Base-by-base conservation (phyloP, 2,113 vertebrate genomes). In the Antechinus stuartii region DNA sequence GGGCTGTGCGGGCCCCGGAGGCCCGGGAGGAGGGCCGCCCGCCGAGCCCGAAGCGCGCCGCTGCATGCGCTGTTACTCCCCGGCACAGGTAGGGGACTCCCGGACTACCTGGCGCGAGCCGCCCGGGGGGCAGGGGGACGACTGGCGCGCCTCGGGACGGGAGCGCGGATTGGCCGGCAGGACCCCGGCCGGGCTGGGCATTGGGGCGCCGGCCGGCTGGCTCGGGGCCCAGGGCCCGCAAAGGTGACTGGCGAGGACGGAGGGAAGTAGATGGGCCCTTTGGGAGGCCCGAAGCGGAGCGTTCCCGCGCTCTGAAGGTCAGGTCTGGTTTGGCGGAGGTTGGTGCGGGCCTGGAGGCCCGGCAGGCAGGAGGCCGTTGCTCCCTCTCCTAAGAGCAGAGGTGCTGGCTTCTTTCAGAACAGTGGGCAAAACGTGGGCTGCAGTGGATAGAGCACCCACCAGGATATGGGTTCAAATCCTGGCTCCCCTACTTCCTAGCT, bases 21-120 rank as follows among this genome's bases (percentile, higher is more conserved):
- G 90, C 92, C 98, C 95, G 47, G 91, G 98, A 6, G 91, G 98
- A 96, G 90, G 93, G 0, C 98, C 98, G 95, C 50, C 95, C 52
- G 97, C 98, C 91, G 98, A 98, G 96, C 97, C 96, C 84, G 98
- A 98, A 96, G 98, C 98, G 94, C 98, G 47, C 42, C 98, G 97
- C 52, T 99, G 99, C 97, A 98, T 98, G 97, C 98, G 98, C 91
- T 98, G 99, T 96, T 99, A 99, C 98, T 99, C 99, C 90, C 99
- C 99, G 92, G 99, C 99, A 96, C 99, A 99, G 99, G 99, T 99
- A 96, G 97, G 98, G 49, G 89, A 6, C 24, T 11, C 46, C 27
- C 24, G 1, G 27, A 47, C 7, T 19, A 10, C 5, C 19, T 12
- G 89, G 46, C 0, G 61, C 23, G 22, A 25, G 22, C 47, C 12